Base-by-base conservation (phyloP, 2,797 vertebrate species). In the Eulemur albifrons region DNA sequence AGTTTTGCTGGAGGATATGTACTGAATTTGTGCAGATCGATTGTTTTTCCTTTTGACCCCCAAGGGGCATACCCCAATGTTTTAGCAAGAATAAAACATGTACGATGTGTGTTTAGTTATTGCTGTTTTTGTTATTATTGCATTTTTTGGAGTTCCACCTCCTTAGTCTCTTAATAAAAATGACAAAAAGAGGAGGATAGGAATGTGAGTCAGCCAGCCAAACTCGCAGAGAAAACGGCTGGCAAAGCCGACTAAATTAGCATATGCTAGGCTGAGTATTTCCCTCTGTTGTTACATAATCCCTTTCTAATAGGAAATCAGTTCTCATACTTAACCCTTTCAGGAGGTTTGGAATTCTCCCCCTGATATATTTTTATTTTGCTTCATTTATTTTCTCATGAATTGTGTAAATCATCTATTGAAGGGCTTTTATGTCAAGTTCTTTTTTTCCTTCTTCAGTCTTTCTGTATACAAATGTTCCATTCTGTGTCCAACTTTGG, bases 251-350 rank as follows among this genome's bases (percentile, higher is more conserved):
- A 69, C 95, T 79, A 88, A 96, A 98, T 98, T 98, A 98, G 97
- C 98, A 97, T 98, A 98, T 98, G 98, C 97, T 97, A 96, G 96
- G 88, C 95, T 97, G 97, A 95, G 84, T 96, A 96, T 96, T 96
- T 97, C 96, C 95, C 96, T 97, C 95, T 96, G 97, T 95, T 96
- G 97, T 97, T 97, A 97, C 96, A 97, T 98, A 98, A 97, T 97
- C 96, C 96, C 73, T 96, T 97, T 92, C 97, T 97, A 97, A 97
- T 93, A 96, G 35, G 15, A 97, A 97, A 97, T 97, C 95, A 89
- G 83, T 94, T 96, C 96, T 97, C 93, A 54, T 93, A 43, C 90
- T 98, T 98, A 98, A 97, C 98, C 95, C 97, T 97, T 98, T 98
- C 95, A 75, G 79, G 88, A 90, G 86, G 43, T 59, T 86, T 90